These are phyloP conservation scores for Ornithoptera priamus DNA, from an alignment of 2,888 invertebrate species.

Conservation along the genomic window DNA sequence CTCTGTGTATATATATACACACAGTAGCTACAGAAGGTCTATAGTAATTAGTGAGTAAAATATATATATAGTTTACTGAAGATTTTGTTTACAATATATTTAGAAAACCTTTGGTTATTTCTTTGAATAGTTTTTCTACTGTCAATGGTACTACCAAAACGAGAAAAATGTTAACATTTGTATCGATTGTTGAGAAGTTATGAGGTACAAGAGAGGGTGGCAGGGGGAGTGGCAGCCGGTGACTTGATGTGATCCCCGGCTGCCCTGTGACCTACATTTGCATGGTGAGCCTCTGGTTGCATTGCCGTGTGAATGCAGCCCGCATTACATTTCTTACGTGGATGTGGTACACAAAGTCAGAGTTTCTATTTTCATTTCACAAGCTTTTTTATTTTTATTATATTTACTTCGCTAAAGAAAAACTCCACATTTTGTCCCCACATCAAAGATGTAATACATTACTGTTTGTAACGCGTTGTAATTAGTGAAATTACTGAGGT, in stretches of 20 bases:
- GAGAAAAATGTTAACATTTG: conserved; percentile 25
- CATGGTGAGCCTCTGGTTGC: conserved; percentile 24
- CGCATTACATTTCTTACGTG: conserved; percentile 16
- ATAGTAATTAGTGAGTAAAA: too few species aligned
- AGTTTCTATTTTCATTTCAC: background rate
- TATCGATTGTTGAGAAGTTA: conserved; percentile 27
- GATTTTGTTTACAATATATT: background rate
- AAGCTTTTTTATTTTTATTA: background rate
- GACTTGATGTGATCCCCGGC: conserved; percentile 29
- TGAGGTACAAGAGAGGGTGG: conserved; percentile 9
- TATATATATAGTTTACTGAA: too few species aligned
- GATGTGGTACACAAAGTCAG: background rate
- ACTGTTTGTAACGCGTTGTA: too few species aligned
- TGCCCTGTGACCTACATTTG: conserved; percentile 29
- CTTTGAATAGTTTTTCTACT: background rate
- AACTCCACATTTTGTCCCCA: too few species aligned
- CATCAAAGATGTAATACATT: too few species aligned
- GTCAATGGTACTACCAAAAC: background rate
- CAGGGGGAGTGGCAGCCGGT: conserved; percentile 5
- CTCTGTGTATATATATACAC: too few species aligned
- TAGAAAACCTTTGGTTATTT: background rate
- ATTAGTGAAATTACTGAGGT: too few species aligned
- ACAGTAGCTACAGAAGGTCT: too few species aligned
- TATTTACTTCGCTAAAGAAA: too few species aligned
- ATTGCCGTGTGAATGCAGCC: conserved; percentile 20